phyloP scores from a whole-genome alignment of 1,140 invertebrate species.

The Drosophila micromelanica region DNA sequence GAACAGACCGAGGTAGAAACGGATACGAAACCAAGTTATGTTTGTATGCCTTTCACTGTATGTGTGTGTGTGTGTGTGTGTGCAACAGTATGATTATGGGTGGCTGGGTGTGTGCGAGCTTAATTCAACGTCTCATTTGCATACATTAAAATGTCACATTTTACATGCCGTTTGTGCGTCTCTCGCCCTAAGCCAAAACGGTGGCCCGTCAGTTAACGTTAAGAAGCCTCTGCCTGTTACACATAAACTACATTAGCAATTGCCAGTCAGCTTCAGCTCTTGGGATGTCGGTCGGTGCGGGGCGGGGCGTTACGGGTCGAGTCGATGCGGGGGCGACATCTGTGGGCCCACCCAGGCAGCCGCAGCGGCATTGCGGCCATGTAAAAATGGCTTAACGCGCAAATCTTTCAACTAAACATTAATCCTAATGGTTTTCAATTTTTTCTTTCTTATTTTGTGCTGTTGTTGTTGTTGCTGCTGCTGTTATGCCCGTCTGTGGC shows the following conservation, averaged over 20 bases:
- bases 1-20: conserved; percentile 52
- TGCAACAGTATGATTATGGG: background rate
- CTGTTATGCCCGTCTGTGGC: conserved; percentile 63
- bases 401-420: conserved; percentile 83
- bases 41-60: conserved; percentile 39
- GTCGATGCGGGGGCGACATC: conserved; percentile 1
- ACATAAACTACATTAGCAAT: conserved; percentile 83
- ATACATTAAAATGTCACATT: conserved; percentile 83
- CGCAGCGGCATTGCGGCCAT: conserved; percentile 59
- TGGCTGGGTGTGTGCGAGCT: conserved; percentile 57
- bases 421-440: conserved; percentile 83
- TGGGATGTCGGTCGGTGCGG: background rate
- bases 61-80: conserved; percentile 10
- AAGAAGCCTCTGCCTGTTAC: conserved; percentile 61
- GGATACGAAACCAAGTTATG: conserved; percentile 73
- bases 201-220: conserved; percentile 75
- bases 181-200: conserved; percentile 72
- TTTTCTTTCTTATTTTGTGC: conserved; percentile 31
- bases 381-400: conserved; percentile 81
- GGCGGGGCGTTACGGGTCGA: too few relatives aligned
- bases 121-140: conserved; percentile 83
- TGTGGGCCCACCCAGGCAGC: conserved; percentile 23
- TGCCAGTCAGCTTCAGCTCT: conserved; percentile 40
- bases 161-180: conserved; percentile 81
- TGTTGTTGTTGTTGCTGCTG: background rate